Conservation (phyloP, 2,797 vertebrate species). For the Catharus ustulatus region DNA sequence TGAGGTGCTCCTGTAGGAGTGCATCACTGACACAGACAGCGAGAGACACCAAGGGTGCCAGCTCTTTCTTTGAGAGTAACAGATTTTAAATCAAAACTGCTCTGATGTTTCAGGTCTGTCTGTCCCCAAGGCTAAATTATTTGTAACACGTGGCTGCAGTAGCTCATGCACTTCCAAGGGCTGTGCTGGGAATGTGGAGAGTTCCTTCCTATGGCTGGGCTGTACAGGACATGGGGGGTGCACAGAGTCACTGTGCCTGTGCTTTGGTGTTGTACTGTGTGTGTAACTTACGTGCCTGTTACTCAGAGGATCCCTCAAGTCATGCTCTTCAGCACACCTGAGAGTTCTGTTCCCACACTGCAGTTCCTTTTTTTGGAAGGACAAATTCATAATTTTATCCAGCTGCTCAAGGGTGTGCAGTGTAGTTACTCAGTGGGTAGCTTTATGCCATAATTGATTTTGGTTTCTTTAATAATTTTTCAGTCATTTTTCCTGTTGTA, state of each 20-base stretch:
- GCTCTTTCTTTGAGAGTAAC: neutral
- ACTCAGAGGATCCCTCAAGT: rapidly evolving
- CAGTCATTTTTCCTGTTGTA: neutral
- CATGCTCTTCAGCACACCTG: neutral
- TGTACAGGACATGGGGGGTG: neutral
- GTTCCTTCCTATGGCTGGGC: neutral
- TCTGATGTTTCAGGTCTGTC: neutral
- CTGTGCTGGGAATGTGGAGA: neutral
- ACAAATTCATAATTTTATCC: rapidly evolving
- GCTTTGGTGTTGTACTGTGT: neutral
- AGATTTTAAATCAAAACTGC: neutral
- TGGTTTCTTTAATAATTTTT: neutral
- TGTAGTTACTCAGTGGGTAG: neutral
- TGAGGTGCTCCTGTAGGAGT: neutral
- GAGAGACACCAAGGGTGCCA: neutral
- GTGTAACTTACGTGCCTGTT: rapidly evolving
- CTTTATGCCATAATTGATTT: neutral
- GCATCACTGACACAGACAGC: rapidly evolving
- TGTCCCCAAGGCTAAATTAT: neutral
- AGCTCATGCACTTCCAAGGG: rapidly evolving
- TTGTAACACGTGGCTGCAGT: neutral
- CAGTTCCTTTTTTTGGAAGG: neutral
- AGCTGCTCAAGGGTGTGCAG: neutral
- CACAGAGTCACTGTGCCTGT: neutral
- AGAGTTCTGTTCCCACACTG: rapidly evolving